A percentile compares a stretch with the other conserved stretches of the same genome.
Conservation (phyloP, 2,113 vertebrate species). For the Daboia siamensis region DNA sequence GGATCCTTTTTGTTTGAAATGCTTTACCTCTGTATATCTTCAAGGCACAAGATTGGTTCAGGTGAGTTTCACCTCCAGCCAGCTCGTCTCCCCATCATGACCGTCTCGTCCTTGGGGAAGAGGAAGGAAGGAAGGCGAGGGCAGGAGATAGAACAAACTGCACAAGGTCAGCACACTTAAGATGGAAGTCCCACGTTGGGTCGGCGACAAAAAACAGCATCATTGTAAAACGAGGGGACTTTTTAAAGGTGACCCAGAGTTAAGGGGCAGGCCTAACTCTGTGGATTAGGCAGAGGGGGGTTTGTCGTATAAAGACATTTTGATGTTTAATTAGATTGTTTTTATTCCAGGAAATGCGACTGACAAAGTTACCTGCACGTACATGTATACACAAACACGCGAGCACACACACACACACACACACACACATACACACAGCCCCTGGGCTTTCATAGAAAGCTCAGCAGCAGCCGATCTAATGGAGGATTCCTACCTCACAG, state of each 20-base stretch:
- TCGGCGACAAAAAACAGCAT: conserved; percentile 48
- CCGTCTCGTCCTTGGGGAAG: too few relatives aligned
- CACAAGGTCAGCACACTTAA: too few relatives aligned
- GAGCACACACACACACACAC: background rate
- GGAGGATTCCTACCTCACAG: conserved; percentile 72
- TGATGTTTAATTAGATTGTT: conserved; percentile 69
- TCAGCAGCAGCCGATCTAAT: conserved; percentile 74
- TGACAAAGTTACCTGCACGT: conserved; percentile 67
- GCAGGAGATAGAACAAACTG: background rate
- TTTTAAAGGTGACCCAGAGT: conserved; percentile 65
- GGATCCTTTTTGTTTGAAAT: background rate
- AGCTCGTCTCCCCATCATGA: too few relatives aligned
- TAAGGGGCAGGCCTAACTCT: conserved; percentile 63
- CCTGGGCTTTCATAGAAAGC: conserved; percentile 96
- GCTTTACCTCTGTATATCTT: background rate
- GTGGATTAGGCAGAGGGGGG: conserved; percentile 66
- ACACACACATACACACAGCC: conserved; percentile 56
- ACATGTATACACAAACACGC: background rate
- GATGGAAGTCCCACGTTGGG: too few relatives aligned
- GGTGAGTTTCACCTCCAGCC: background rate
- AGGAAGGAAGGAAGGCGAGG: background rate
- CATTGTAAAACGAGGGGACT: conserved; percentile 67
- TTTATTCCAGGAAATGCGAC: conserved; percentile 66
- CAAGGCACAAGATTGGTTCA: too few relatives aligned
- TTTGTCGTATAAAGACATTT: conserved; percentile 73